Conservation (phyloP, 2,888 invertebrate species). For the Dichetophora obliterata region DNA sequence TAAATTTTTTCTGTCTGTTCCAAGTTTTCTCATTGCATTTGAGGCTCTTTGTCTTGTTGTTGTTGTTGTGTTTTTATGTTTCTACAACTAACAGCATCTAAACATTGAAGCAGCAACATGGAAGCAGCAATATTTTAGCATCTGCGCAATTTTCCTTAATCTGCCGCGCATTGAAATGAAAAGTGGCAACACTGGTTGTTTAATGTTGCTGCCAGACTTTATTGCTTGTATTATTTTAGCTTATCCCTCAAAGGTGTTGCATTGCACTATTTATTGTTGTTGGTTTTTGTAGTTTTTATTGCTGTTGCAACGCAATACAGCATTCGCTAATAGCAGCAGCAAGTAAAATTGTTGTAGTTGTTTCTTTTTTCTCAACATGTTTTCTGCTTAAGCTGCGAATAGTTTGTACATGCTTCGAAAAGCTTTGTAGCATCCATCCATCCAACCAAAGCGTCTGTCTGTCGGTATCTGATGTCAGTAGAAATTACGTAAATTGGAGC, state of each 20-base stretch:
- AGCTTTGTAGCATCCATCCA: neutral
- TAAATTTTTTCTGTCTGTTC: neutral
- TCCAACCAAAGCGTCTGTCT: neutral
- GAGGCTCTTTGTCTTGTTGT: no score
- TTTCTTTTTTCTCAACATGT: neutral
- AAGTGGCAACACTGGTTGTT: conserved; percentile 4
- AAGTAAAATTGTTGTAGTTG: neutral
- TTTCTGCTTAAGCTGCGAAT: neutral
- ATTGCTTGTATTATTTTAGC: neutral
- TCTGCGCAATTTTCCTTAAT: neutral
- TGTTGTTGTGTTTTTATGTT: no score
- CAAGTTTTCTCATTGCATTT: neutral
- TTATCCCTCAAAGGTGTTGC: neutral
- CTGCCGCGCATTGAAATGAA: neutral
- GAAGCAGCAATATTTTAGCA: neutral
- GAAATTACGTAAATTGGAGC: conserved; percentile 6
- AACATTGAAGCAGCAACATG: conserved; percentile 1
- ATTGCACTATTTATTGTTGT: neutral
- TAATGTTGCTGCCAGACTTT: neutral
- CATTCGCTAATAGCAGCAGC: neutral
- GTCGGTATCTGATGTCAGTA: neutral
- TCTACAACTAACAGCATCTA: neutral
- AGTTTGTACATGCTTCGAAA: conserved; percentile 2
- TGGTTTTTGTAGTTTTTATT: neutral
- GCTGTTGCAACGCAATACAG: neutral